Conservation (phyloP, 2,113 vertebrate species). For the Laterallus jamaicensis region DNA sequence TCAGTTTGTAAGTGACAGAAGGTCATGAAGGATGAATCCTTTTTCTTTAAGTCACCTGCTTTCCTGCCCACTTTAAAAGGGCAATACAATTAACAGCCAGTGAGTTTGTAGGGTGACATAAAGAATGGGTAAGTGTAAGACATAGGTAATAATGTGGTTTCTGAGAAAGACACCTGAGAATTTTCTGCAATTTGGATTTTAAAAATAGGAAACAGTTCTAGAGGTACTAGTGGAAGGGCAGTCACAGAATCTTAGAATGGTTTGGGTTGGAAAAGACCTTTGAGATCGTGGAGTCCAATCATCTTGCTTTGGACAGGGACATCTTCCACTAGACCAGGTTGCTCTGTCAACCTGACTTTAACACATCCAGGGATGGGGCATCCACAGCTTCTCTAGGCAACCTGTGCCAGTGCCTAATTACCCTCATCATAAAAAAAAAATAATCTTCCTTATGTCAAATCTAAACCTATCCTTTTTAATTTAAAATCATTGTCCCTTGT, state of each 20-base stretch:
- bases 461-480: neutral
- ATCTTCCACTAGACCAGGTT: neutral
- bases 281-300: neutral
- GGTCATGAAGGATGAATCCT: neutral
- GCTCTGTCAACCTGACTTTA: neutral
- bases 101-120: neutral
- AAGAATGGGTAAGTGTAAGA: neutral
- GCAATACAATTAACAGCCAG: neutral
- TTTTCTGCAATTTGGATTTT: neutral
- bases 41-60: neutral
- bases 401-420: neutral
- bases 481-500: neutral
- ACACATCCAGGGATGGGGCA: fast-evolving
- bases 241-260: neutral
- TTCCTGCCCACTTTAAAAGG: neutral
- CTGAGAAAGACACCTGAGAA: neutral
- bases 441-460: neutral
- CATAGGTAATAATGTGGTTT: neutral
- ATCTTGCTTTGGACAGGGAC: neutral
- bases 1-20: neutral
- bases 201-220: neutral
- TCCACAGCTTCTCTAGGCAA: neutral
- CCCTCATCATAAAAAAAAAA: neutral
- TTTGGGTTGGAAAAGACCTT: neutral
- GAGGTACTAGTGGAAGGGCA: neutral